Base-by-base conservation (phyloP, 2,888 invertebrate genomes). In the Eupsilia transversa region DNA sequence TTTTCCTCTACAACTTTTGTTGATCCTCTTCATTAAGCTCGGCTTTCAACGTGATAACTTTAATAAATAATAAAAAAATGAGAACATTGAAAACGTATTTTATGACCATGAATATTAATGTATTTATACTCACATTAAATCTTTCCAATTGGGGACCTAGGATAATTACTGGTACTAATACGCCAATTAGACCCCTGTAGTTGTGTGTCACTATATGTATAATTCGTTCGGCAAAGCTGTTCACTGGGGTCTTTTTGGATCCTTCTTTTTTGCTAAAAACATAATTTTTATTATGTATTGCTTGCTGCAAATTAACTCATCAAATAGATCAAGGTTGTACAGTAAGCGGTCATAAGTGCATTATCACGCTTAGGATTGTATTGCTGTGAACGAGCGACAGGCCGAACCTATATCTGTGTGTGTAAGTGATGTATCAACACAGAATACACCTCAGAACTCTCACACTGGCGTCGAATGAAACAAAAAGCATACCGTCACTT, bases 181-280 rank as follows among this genome's bases (percentile, higher is more conserved):
- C 56, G 14, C 94, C 94, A 49, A 94, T 0, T 2, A 94, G 0
- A 3, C 94, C 94, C 79, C 89, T 90, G 68, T 69, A 91, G 83
- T 94, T 90, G 27, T 80, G 78, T 1, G 33, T 3, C 0, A 74
- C 3, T 4, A 89, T 61, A 84, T 93, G 92, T 60, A 80, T 83
- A 0, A 93, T 0, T 41, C 89, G 86, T 1, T 85, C 85, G 0
- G 43, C 10, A 0, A 65, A 0, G 0, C 89, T 89, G 14, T 63
- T 75, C 0, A 93, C 77, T 2, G 91, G 92, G 0, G 70, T 46
- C 54, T 52, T 57, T 14, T 14, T 5, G 12, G 23, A 4, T 23
- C 10, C 20, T 1, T 0, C 0, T 6, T 0, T 49, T 41, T 12
- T 3, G 17, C 35, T 79, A 52, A 14, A 72, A 73, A 20, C n/a